These are phyloP conservation scores for Phrynocephalus versicolor DNA, from an alignment of 2,113 vertebrate species.

Conservation along the genomic window DNA sequence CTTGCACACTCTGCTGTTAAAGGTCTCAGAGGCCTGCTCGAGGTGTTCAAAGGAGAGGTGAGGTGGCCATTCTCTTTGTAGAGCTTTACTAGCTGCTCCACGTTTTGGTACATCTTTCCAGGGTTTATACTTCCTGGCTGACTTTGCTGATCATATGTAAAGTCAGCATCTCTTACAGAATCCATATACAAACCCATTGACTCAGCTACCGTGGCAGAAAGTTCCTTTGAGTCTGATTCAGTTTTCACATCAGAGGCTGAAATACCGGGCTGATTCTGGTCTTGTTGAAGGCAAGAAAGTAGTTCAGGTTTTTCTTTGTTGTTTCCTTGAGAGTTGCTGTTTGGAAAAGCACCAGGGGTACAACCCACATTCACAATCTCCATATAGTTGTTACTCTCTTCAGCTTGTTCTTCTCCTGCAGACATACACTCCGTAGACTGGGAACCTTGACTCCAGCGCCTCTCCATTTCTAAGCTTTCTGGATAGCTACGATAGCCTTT, in stretches of 20 bases:
- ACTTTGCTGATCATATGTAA: slow-evolving; percentile 85
- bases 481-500: slow-evolving; percentile 95
- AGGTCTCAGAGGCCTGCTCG: slow-evolving; percentile 74
- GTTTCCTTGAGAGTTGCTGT: slow-evolving; percentile 81
- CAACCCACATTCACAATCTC: slow-evolving; percentile 89
- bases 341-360: slow-evolving; percentile 73
- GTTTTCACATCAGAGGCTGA: slow-evolving; percentile 85
- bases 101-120: slow-evolving; percentile 85
- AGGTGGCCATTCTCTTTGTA: slow-evolving; percentile 80
- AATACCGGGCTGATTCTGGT: slow-evolving; percentile 80
- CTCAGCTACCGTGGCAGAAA: slow-evolving; percentile 94
- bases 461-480: slow-evolving; percentile 89
- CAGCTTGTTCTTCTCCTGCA: slow-evolving; percentile 76
- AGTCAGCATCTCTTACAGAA: slow-evolving; percentile 90
- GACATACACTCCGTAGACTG: slow-evolving; percentile 81
- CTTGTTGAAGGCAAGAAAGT: slow-evolving; percentile 82
- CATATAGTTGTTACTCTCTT: slow-evolving; percentile 84
- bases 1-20: slow-evolving; percentile 76
- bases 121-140: slow-evolving; percentile 77
- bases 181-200: slow-evolving; percentile 99
- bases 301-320: slow-evolving; percentile 85
- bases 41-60: slow-evolving; percentile 67
- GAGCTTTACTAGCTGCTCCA: slow-evolving; percentile 82
- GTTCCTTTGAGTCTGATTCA: slow-evolving; percentile 94
- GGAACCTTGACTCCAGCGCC: slow-evolving; percentile 90